phyloP scores from a whole-genome alignment of 2,113 vertebrate genomes.

The Anser brachyrhynchus region DNA sequence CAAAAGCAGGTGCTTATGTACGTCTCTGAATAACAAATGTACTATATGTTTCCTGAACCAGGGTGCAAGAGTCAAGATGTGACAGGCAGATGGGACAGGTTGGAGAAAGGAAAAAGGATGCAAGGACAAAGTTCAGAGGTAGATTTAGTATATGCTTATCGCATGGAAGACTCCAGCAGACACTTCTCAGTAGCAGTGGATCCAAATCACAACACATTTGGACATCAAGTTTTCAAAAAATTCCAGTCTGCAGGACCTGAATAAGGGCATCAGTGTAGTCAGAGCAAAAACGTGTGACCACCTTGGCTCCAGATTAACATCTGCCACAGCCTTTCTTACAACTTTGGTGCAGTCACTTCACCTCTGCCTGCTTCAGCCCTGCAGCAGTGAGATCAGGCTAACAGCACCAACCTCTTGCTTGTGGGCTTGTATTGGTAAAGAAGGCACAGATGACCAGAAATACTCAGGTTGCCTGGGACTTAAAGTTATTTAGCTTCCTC shows the following conservation, averaged over 20 bases:
- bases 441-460: neutral
- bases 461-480: neutral
- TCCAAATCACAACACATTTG: neutral
- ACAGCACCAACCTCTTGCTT: neutral
- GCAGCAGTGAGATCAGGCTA: fast-evolving
- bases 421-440: neutral
- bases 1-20: constrained; percentile 8
- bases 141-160: neutral
- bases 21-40: neutral
- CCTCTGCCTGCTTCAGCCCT: neutral
- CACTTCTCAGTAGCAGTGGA: neutral
- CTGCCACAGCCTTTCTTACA: neutral
- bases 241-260: neutral
- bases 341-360: fast-evolving
- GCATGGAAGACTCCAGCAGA: neutral
- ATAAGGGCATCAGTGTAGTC: neutral
- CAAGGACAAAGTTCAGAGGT: neutral
- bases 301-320: neutral
- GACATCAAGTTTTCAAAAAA: neutral
- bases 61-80: neutral
- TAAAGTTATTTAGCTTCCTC: neutral
- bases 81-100: neutral
- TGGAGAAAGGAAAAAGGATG: neutral
- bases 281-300: neutral
- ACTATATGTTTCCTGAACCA: fast-evolving